Conservation (phyloP, 2,113 vertebrate genomes). For the Piaya cayana region DNA sequence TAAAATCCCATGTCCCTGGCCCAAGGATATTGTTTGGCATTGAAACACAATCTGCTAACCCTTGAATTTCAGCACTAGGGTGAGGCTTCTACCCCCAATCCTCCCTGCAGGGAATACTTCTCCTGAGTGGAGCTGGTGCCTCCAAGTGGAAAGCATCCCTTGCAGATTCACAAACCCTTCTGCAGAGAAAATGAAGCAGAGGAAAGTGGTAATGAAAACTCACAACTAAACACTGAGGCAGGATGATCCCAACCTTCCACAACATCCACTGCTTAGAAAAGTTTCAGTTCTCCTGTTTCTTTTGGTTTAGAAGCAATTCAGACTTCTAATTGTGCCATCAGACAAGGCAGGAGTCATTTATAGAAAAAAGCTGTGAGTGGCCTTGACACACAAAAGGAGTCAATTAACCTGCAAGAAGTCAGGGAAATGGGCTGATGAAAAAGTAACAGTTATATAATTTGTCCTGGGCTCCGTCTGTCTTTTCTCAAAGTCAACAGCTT, state of each 20-base stretch:
- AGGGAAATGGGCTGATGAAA: background rate
- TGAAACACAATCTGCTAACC: background rate
- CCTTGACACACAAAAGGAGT: slow-evolving; percentile 38
- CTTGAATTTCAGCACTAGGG: accelerated
- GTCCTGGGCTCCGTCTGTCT: background rate
- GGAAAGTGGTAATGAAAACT: background rate
- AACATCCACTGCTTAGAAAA: background rate
- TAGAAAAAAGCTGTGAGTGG: background rate
- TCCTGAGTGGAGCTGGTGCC: background rate
- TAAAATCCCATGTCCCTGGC: background rate
- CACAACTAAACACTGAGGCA: background rate
- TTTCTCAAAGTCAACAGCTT: background rate
- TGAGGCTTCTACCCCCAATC: background rate
- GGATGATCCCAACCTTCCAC: background rate
- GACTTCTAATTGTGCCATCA: slow-evolving; percentile 11
- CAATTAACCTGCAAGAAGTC: slow-evolving; percentile 48
- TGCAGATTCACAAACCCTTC: background rate
- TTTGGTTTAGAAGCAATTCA: background rate
- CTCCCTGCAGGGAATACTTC: background rate
- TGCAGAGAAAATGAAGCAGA: background rate
- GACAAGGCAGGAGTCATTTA: slow-evolving; percentile 1
- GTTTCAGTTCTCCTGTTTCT: background rate
- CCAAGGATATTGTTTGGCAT: background rate
- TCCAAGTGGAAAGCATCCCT: background rate
- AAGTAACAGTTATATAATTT: background rate